Conservation (phyloP, 2,113 vertebrate genomes). For the Serinus canaria region DNA sequence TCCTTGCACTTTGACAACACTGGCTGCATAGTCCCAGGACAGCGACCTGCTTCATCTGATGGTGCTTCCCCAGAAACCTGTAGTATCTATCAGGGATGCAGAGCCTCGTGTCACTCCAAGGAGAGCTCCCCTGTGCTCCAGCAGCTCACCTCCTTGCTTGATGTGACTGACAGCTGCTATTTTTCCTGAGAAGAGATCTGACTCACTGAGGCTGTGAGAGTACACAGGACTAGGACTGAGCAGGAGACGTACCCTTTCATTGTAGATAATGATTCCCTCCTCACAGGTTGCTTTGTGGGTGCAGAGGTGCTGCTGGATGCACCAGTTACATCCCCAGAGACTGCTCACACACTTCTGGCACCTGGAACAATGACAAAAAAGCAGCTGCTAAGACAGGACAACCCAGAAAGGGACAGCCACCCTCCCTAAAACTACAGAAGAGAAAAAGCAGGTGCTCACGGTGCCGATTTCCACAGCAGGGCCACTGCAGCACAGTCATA, state of each 20-base stretch:
- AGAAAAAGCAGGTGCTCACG: constrained; percentile 80
- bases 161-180: not conserved
- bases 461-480: constrained; percentile 83
- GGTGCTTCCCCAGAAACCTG: not conserved
- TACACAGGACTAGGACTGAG: not conserved
- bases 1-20: not conserved
- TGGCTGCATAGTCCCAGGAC: not conserved
- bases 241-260: constrained; percentile 80
- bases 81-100: not conserved
- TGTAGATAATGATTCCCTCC: constrained; percentile 87
- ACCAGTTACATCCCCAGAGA: constrained; percentile 96
- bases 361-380: constrained; percentile 60
- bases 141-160: not conserved
- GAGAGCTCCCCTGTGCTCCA: not conserved
- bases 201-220: not conserved
- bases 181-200: not conserved
- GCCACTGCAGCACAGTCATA: constrained; percentile 90
- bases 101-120: not conserved
- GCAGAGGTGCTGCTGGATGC: constrained; percentile 89
- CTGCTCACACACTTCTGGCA: constrained; percentile 92
- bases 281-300: constrained; percentile 89
- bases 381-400: not conserved
- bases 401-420: not conserved
- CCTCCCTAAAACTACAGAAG: not conserved
- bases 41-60: not conserved